Evolutionary conservation across 2,113 vertebrate genomes (phyloP), one percentile per base, ranked within the genome.

Genomic region (Melanerpes aurifrons): DNA sequence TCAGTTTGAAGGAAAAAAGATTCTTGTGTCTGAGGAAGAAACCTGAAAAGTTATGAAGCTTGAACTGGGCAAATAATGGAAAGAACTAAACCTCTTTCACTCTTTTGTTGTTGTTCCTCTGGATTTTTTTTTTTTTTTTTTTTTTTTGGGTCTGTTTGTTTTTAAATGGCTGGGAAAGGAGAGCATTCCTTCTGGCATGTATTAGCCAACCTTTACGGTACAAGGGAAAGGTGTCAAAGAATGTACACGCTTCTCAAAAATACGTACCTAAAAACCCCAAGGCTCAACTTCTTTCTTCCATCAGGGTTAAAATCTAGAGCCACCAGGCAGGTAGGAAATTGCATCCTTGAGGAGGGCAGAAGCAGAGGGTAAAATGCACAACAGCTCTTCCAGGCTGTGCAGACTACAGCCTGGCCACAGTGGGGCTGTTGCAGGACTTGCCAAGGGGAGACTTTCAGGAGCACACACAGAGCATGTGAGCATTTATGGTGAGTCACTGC

Each of bases 401-500:
- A 0, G 2, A 19, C 31, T 29, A 47, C 47, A 62, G 64, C 54
- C 62, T 75, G 48, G 59, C 28, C 2, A 1, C 17, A 31, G 63
- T 0, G 0, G 57, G 37, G 28, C 69, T 50, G 32, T 67, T 71
- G 68, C 75, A 93, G 86, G 82, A n/a, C 28, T 48, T 8, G 50
- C 54, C 0, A 0, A 72, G 74, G 45, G 81, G 71, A 85, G 67
- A 37, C 45, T 79, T 63, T 3, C 29, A 26, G 54, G 54, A 83
- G 61, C 18, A 17, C 8, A 1, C 12, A 10, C 64, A 69, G 53
- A 80, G 28, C 43, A 2, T 15, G 79, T 8, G 80, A 94, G 81
- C 31, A 2, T 70, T 95, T 87, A 16, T 73, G 86, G 94, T 89
- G 93, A 95, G 90, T 94, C 96, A 93, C 58, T 75, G 86, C 85